Evolutionary conservation across 2,888 invertebrate species (phyloP).

Genomic region (Rosalia funebris): DNA sequence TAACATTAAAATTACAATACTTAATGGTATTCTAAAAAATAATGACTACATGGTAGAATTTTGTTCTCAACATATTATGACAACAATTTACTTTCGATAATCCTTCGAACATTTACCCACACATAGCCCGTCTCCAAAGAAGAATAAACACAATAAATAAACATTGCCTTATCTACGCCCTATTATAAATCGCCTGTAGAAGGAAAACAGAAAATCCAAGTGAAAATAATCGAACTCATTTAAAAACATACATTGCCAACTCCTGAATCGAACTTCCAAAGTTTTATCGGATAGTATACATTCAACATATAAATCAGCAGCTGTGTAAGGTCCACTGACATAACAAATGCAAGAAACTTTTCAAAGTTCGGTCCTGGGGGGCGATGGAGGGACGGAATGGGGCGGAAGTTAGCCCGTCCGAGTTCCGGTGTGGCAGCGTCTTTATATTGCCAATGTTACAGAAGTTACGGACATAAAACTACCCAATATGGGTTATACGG

Average conservation of each 20-base stretch:
- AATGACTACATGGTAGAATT: no score
- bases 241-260: conserved; percentile 54
- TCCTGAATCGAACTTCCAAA: conserved; percentile 54
- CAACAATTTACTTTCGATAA: no score
- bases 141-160: background rate
- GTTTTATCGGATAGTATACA: conserved; percentile 58
- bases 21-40: no score
- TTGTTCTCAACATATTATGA: no score
- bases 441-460: conserved; percentile 45
- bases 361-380: conserved; percentile 40
- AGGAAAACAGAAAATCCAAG: conserved; percentile 26
- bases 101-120: no score
- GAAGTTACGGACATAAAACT: conserved; percentile 47
- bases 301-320: conserved; percentile 59
- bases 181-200: conserved; percentile 23
- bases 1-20: no score
- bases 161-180: conserved; percentile 1
- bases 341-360: conserved; percentile 61
- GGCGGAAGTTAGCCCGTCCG: conserved; percentile 39
- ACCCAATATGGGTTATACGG: conserved; percentile 40
- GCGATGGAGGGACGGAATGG: conserved; percentile 6
- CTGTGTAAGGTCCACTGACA: conserved; percentile 60
- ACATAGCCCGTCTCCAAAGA: no score
- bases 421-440: conserved; percentile 38
- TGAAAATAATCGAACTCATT: conserved; percentile 47